Evolutionary conservation across 2,888 invertebrate genomes (phyloP), one percentile per base, ranked within the genome.

Genomic region (Malacosoma neustria): DNA sequence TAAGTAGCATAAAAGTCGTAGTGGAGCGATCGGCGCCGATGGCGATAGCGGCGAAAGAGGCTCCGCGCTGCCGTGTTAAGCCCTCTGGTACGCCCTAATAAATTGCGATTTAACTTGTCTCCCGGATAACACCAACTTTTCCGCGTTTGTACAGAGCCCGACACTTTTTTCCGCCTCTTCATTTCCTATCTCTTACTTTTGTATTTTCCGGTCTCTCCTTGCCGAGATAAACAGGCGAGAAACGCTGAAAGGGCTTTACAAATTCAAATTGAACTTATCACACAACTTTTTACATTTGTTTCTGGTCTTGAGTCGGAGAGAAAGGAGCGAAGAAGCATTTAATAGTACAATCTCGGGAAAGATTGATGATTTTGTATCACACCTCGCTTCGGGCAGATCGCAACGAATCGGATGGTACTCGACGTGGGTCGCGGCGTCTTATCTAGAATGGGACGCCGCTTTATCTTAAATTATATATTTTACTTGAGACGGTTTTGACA

Each of bases 201-300:
- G 84, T 85, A 84, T 84, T 84, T 82, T 80, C 68, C 72, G 79
- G 74, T 81, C 81, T 72, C 67, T 82, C 75, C 74, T 70, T 64
- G 69, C 68, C 70, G 76, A 82, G 85, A 85, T 85, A 85, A 85
- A 84, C 85, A 82, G 84, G 81, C 80, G 85, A 80, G 81, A 80
- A 79, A 79, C 79, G 85, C 61, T 82, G 82, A 85, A 85, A 85
- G 85, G 82, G 85, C 85, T 85, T 85, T 85, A 84, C 85, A 85
- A 85, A 85, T 85, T 85, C 85, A 84, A 85, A 85, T 85, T 84
- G 85, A 82, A 85, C 84, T 85, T 85, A 85, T 85, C 85, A 84
- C 85, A 82, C 81, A 85, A 85, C 84, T 85, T 85, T 85, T 85
- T 85, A 85, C 85, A 85, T 85, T 85, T 85, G 85, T 85, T 85